Base-by-base conservation (phyloP, 2,888 invertebrate species). In the Megamerina dolium region DNA sequence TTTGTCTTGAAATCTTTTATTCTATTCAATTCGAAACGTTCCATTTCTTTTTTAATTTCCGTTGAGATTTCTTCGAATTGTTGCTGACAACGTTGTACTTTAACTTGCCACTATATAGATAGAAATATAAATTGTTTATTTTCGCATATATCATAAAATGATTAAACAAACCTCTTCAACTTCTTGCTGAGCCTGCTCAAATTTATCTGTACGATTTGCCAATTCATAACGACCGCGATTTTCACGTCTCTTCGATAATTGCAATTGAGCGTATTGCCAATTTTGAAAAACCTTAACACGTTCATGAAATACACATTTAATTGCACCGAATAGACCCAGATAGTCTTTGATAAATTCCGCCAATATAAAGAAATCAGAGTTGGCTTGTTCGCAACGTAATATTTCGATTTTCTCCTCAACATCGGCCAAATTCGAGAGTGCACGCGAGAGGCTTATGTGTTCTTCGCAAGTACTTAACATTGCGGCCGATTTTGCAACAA, bases 221-320 rank as follows among this genome's bases (percentile, higher is more conserved):
- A 94, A 75, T 63, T 97, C 96, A 32, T 90, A 77, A 64, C 94
- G 91, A 1, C 90, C 88, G 67, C 95, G 95, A 58, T 84, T 84
- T 70, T 99, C 97, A 43, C 96, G 80, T 63, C 96, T 87, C 67
- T 93, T 93, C 14, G 87, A 91, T 50, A 99, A 73, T 74, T 87
- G 91, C 75, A 90, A 84, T 70, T 96, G 93, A 21, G 96, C 90
- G 68, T 94, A 92, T 68, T 99, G 95, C 93, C 97, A 97, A 63
- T 87, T 88, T 73, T 97, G 96, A 74, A 94, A 61, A 13, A 56
- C 79, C 74, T 85, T 86, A 12, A 85, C 84, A 55, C 84, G 75
- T 68, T 84, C 84, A 52, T 84, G 84, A 60, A 84, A 64, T 47
- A 78, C 82, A 53, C 82, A 93, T 72, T 94, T 90, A 43, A 95